Evolutionary conservation across 2,888 invertebrate genomes (phyloP), one percentile per base, ranked within the genome.

Genomic region (Synergus laeviventris): DNA sequence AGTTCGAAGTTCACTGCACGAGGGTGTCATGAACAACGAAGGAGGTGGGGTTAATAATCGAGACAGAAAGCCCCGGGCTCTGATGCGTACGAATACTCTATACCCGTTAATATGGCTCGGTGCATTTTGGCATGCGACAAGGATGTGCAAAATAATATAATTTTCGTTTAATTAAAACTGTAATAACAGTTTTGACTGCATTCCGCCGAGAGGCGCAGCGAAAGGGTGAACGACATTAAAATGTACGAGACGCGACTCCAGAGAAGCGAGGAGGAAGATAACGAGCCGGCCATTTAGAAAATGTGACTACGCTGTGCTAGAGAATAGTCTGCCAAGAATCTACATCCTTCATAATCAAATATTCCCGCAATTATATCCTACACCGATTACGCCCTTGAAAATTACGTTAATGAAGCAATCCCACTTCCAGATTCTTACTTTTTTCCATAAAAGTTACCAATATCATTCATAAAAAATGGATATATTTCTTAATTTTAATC

Each of bases 101-200:
- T 82, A 81, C 81, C 79, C 84, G 79, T 81, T 83, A 79, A 79
- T 75, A 70, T 66, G 82, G 81, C 74, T 79, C 79, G 49, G 76
- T 77, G 83, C 80, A 81, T 79, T 75, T 80, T 54, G 79, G 75
- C 80, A 81, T 76, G 76, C 83, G 79, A 85, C 85, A 87, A 86
- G 82, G 66, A 66, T 45, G 84, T 85, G 85, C 74, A 83, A 84
- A 86, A 87, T 82, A 83, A 86, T 86, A 86, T 86, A 85, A 87
- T 87, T 87, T 86, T 86, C 84, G 82, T 87, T 87, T 87, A 87
- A 87, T 87, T 87, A 87, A 87, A 87, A 87, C 82, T 81, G 85
- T 84, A 84, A 86, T 84, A 86, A 87, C 82, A 85, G 83, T 83
- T 86, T 82, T 78, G 81, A 81, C 82, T 79, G 82, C 84, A 84